Evolutionary conservation across 2,113 vertebrate genomes (phyloP), one percentile per base, ranked within the genome.

Genomic region (Tachysurus vachellii): DNA sequence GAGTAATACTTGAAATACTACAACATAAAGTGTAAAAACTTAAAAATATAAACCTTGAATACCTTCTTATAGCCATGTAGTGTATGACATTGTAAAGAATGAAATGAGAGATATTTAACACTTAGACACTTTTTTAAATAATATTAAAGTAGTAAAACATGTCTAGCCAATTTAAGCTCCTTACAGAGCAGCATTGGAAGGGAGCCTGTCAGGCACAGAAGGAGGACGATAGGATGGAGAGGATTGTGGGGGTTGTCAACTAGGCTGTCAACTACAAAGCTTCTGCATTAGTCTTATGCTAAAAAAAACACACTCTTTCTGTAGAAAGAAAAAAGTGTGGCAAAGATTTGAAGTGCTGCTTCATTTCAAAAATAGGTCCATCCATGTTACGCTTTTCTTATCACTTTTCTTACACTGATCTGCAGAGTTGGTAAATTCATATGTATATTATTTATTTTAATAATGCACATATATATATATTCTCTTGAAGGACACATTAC

Each of bases 211-310:
- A 42, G 31, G 28, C 68, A 70, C 31, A 36, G 28, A 42, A 31
- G 17, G 68, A 80, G 68, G 31, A 36, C 50, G 70, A n/a, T 66
- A 70, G 80, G 73, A 28, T 44, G 64, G 47, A 54, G 57, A 61
- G 83, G 19, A 54, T 47, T 86, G 42, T 77, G 79, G 86, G 31
- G 86, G 47, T 75, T 87, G 85, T 68, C 85, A 87, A 50, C 56
- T 70, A 11, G 44, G 42, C 70, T 73, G 70, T 44, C 19, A 73
- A 44, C 44, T 50, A 73, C 66, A 87, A 73, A 82, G 85, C 42
- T 26, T 56, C 66, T 73, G 79, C 79, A 87, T 86, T 86, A 86
- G 84, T 85, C 44, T 23, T n/a, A 53, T 54, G 42, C 57, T 64
- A 44, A 86, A 47, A 36, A 86, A 86, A 80, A n/a, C 66, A 71